Conservation (phyloP, 2,888 invertebrate species). For the Helleia helle region DNA sequence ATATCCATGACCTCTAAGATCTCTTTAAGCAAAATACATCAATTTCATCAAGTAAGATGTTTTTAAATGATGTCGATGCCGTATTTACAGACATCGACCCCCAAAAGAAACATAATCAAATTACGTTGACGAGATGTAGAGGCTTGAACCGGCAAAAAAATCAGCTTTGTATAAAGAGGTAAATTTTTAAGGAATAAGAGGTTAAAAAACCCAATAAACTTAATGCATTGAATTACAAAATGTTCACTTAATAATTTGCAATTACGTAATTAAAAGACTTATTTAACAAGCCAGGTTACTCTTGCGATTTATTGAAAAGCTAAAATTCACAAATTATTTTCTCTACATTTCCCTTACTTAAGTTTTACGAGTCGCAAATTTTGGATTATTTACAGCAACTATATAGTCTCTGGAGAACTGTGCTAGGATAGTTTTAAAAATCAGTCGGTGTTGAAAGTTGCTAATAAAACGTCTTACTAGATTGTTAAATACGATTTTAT, state of each 20-base stretch:
- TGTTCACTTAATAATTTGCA: constrained; percentile 25
- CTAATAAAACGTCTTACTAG: too few relatives aligned
- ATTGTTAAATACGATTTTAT: too few relatives aligned
- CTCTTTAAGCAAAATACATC: constrained; percentile 5
- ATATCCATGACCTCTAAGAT: too few relatives aligned
- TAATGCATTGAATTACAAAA: constrained; percentile 64
- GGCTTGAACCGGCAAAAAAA: constrained; percentile 15
- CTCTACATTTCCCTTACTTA: too few relatives aligned
- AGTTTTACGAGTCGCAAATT: too few relatives aligned
- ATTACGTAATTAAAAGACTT: constrained; percentile 16
- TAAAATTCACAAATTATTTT: too few relatives aligned
- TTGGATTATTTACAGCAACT: too few relatives aligned
- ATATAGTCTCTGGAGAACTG: too few relatives aligned
- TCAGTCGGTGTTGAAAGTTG: too few relatives aligned
- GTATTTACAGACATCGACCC: constrained; percentile 17
- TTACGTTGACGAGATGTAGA: constrained; percentile 21
- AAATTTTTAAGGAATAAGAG: constrained; percentile 46
- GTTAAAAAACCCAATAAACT: constrained; percentile 56
- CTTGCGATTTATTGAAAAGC: too few relatives aligned
- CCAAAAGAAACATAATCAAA: constrained; percentile 17
- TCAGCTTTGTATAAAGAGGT: constrained; percentile 24
- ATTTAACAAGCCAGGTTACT: too few relatives aligned
- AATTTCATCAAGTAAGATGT: constrained; percentile 11
- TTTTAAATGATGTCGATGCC: constrained; percentile 12
- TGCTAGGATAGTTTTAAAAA: too few relatives aligned